Evolutionary conservation across 2,888 invertebrate genomes (phyloP).

Genomic region (Campoletis raptor): DNA sequence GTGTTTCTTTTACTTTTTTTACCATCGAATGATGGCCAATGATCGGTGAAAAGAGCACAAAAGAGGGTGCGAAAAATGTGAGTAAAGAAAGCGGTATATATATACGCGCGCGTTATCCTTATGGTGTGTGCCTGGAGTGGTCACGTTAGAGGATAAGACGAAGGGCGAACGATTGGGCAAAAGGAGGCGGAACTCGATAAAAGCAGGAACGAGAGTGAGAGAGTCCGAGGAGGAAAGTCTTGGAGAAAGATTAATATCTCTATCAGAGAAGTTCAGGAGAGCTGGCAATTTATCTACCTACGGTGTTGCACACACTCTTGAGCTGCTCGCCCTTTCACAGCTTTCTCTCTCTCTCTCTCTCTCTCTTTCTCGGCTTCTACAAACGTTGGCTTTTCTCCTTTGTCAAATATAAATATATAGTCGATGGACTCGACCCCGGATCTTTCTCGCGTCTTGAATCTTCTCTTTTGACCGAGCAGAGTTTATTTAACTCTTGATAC

Average conservation of each 20-base stretch:
- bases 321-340: slow-evolving; percentile 64
- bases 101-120: background rate
- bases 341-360: slow-evolving; percentile 42
- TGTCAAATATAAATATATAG: slow-evolving; percentile 36
- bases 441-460: slow-evolving; percentile 57
- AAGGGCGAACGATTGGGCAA: slow-evolving; percentile 47
- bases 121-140: slow-evolving; percentile 59
- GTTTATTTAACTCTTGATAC: slow-evolving; percentile 76
- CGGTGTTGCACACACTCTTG: slow-evolving; percentile 69
- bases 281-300: slow-evolving; percentile 80
- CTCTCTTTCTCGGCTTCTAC: slow-evolving; percentile 32
- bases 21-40: background rate
- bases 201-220: slow-evolving; percentile 23
- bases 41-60: slow-evolving; percentile 34
- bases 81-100: slow-evolving; percentile 27
- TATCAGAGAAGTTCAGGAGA: slow-evolving; percentile 81
- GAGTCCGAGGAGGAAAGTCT: slow-evolving; percentile 56
- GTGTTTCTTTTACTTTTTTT: background rate
- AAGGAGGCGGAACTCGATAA: slow-evolving; percentile 15
- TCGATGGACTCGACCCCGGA: slow-evolving; percentile 56
- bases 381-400: slow-evolving; percentile 50
- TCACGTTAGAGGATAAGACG: slow-evolving; percentile 66
- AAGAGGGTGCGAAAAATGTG: slow-evolving; percentile 60
- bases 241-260: slow-evolving; percentile 82
- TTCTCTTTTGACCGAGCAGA: slow-evolving; percentile 66